Base-by-base conservation (phyloP, 2,113 vertebrate species). In the Beaufortia kweichowensis region DNA sequence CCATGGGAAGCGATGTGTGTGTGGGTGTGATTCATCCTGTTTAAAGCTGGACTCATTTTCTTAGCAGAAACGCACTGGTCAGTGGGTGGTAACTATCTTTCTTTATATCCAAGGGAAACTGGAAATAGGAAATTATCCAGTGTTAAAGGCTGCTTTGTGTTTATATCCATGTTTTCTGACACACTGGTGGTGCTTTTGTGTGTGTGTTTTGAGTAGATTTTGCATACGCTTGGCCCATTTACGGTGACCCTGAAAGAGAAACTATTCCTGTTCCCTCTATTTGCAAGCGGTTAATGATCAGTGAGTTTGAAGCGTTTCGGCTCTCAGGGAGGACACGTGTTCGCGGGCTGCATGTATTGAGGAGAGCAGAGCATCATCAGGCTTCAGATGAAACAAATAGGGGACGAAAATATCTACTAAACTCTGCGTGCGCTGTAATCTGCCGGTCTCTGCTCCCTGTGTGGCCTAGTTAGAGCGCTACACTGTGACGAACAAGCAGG, bases 391-490 rank as follows among this genome's bases (percentile, higher is more conserved):
- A 74, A 74, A 74, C 70, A 74, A 74, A 74, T 74, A 77, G 66
- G 57, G 26, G 67, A 75, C 56, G 31, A 50, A 82, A 79, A 79
- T 77, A 79, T 67, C 53, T 12, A 15, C 53, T 67, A 21, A 61
- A 43, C 11, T 70, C 33, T 3, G 39, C 26, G 10, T 43, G 55
- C 4, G 53, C 50, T 59, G 63, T 39, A 79, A 76, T 71, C 50
- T 35, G 50, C 61, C 24, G 41, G 29, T 65, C 66, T 73, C 14
- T 19, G 23, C 72, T 79, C 67, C 53, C 72, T 48, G 61, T 68
- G 66, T 79, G 81, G 77, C 81, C 81, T 67, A 72, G 55, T 79
- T 77, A 59, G 53, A 71, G 60, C 70, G 48, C 39, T 61, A 46
- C 24, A 43, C 4, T 26, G 15, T 57, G 43, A 39, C 70, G 56